Evolutionary conservation across 2,113 vertebrate species (phyloP), one percentile per base, ranked within the genome.

Genomic region (Acrocephalus kingi): DNA sequence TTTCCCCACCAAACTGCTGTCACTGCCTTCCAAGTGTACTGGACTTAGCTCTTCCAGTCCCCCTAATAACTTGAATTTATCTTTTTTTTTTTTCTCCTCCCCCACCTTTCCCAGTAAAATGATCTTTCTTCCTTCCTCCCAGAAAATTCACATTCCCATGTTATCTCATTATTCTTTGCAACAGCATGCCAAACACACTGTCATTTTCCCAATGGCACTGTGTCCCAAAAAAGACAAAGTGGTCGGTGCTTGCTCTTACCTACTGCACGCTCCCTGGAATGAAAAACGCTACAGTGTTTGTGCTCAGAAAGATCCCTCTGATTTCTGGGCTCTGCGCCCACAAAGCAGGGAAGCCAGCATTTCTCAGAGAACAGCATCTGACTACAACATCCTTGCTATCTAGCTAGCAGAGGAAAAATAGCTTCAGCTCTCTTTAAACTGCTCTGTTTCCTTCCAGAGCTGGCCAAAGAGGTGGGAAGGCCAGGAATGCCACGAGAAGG

Each of bases 161-260:
- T 94, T 94, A 95, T 73, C 89, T 96, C 94, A 93, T 94, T 94
- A 94, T 62, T 95, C 92, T 87, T 91, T 87, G 74, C 87, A 93
- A 83, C 43, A 91, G 86, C 58, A 89, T 94, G 89, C 96, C 93
- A 96, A 91, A 94, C 83, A 74, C 21, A 13, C 72, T 85, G 92
- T 85, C 84, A 76, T 90, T 89, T 92, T 96, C 84, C 89, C 89
- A 92, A 6, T 76, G 94, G 66, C 21, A 10, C 91, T 95, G 64
- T 78, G 75, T 94, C 90, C 90, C 41, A 4, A 93, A 90, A 93
- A 93, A 95, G 93, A 90, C 93, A 76, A 75, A 96, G 86, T 76
- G 83, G 66, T 92, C 76, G 80, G 72, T 72, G 61, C 88, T 89
- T 28, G 11, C 72, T 93, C 92, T 81, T 90, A 96, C 93, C 88